Percentiles rank a stretch among this genome's conserved stretches.
phyloP scores from a whole-genome alignment of 2,113 vertebrate species.

The Hippocampus mohnikei region DNA sequence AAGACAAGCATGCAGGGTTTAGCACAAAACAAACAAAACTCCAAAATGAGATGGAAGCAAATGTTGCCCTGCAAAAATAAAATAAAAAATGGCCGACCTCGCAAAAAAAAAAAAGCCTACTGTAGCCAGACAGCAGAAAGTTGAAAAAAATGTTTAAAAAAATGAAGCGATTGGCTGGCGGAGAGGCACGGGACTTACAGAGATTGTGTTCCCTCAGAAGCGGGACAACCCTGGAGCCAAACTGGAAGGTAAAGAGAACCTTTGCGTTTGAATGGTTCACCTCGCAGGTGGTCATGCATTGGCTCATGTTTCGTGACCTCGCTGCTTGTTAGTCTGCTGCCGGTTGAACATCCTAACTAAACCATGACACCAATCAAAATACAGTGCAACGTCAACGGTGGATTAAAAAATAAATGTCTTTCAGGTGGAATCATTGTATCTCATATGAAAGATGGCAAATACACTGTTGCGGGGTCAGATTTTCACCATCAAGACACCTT shows the following conservation, averaged over 20 bases:
- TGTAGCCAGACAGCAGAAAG: conserved; percentile 62
- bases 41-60: conserved; percentile 14
- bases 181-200: conserved; percentile 79
- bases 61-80: conserved; percentile 13
- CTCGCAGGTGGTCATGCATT: conserved; percentile 62
- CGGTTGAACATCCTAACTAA: conserved; percentile 30
- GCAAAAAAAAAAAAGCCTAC: conserved; percentile 10
- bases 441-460: not conserved
- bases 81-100: not conserved
- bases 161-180: conserved; percentile 54
- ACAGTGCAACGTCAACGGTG: not conserved
- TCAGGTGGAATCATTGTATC: not conserved
- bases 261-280: conserved; percentile 74
- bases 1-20: conserved; percentile 64
- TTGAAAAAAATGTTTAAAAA: not conserved
- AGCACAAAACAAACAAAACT: not conserved
- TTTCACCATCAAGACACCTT: not conserved
- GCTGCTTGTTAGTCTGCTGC: conserved; percentile 66
- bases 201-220: conserved; percentile 87
- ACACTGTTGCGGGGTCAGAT: not conserved
- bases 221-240: conserved; percentile 92
- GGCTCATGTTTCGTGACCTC: conserved; percentile 53
- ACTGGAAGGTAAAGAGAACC: conserved; percentile 95
- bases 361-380: not conserved
- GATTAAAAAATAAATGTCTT: too few relatives aligned